Percentiles rank a stretch among this genome's conserved stretches.
These are phyloP conservation scores for Coluber constrictor DNA, from an alignment of 2,797 vertebrate species.

Conservation along the genomic window DNA sequence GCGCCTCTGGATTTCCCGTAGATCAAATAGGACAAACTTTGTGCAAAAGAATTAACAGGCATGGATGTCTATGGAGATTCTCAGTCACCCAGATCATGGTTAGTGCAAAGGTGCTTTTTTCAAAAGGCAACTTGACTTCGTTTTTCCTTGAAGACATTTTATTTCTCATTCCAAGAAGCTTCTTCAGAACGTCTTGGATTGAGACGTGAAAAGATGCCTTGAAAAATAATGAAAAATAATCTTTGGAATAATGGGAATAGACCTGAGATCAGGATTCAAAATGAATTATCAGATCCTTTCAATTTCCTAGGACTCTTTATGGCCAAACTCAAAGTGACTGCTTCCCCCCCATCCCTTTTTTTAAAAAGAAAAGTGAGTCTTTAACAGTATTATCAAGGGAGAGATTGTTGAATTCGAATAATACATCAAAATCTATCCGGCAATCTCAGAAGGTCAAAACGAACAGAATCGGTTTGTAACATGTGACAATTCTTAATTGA, in stretches of 20 bases:
- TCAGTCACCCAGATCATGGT: too few species aligned
- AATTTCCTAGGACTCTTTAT: background rate
- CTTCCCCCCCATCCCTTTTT: too few species aligned
- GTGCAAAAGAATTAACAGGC: background rate
- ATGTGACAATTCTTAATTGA: background rate
- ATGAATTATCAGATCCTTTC: background rate
- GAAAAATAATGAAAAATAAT: too few species aligned
- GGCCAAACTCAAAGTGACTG: background rate
- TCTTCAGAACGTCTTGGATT: too few species aligned
- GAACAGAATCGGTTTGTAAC: background rate
- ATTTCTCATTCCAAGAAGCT: too few species aligned
- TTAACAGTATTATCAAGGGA: background rate
- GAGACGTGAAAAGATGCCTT: too few species aligned
- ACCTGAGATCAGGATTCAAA: background rate
- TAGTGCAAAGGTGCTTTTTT: too few species aligned
- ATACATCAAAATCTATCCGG: background rate
- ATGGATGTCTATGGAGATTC: too few species aligned
- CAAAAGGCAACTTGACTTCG: too few species aligned
- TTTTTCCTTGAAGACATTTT: too few species aligned
- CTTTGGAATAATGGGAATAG: background rate
- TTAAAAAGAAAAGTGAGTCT: background rate
- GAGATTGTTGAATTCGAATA: background rate
- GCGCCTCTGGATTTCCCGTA: background rate
- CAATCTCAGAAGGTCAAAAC: background rate
- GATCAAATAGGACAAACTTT: background rate